Conservation (phyloP, 2,113 vertebrate genomes). For the Elaphurus davidianus region DNA sequence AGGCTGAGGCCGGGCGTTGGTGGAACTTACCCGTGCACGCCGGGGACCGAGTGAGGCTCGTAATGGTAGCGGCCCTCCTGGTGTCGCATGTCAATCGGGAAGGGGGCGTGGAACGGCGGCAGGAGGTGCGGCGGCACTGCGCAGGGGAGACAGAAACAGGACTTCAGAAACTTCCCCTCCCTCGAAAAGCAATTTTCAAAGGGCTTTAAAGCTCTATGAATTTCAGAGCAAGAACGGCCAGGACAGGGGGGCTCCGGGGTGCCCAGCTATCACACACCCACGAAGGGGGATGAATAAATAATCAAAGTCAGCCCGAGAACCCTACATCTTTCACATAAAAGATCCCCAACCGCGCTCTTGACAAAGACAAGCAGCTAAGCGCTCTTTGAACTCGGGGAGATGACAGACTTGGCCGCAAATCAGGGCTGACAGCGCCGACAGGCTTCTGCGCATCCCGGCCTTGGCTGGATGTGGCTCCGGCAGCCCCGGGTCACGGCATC, state of each 20-base stretch:
- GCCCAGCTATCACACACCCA: slow-evolving; percentile 90
- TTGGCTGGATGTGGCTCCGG: slow-evolving; percentile 64
- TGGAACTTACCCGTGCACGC: slow-evolving; percentile 93
- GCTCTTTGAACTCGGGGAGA: slow-evolving; percentile 91
- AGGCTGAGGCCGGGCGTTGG: not conserved
- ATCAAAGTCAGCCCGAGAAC: slow-evolving; percentile 94
- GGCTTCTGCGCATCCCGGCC: slow-evolving; percentile 70
- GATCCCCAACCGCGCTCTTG: slow-evolving; percentile 92
- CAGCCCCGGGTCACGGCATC: slow-evolving; percentile 68
- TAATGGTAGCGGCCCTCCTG: slow-evolving; percentile 98
- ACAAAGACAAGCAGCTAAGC: slow-evolving; percentile 95
- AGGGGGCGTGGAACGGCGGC: slow-evolving; percentile 94
- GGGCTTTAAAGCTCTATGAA: slow-evolving; percentile 87
- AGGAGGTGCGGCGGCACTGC: slow-evolving; percentile 93
- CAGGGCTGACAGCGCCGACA: slow-evolving; percentile 84
- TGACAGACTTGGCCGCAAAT: slow-evolving; percentile 88
- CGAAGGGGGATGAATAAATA: slow-evolving; percentile 95
- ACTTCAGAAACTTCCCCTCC: slow-evolving; percentile 83
- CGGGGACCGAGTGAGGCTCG: slow-evolving; percentile 93
- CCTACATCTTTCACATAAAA: slow-evolving; percentile 96
- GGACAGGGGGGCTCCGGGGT: slow-evolving; percentile 83
- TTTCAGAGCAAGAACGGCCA: slow-evolving; percentile 87
- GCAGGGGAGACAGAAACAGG: slow-evolving; percentile 74
- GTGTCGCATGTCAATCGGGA: slow-evolving; percentile 97
- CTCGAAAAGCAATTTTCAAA: slow-evolving; percentile 85